Evolutionary conservation across 2,113 vertebrate species (phyloP).

Genomic region (Mesocricetus auratus): DNA sequence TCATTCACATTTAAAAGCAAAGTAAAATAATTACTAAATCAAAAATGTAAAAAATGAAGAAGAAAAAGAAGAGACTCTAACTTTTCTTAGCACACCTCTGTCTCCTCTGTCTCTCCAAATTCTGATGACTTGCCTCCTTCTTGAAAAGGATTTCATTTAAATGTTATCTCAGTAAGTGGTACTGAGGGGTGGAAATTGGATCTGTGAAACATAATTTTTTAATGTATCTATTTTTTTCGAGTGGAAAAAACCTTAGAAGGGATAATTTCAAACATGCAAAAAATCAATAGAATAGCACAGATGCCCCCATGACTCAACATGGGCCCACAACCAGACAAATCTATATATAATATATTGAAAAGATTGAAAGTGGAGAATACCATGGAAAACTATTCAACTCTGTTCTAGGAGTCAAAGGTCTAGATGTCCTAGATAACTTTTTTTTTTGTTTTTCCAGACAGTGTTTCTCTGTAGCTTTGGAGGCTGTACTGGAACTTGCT

Average conservation of each 20-base stretch:
- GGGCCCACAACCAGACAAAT: neutral
- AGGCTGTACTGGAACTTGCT: no score
- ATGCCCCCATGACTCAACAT: neutral
- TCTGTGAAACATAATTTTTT: conserved; percentile 3
- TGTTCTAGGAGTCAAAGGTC: no score
- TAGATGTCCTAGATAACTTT: no score
- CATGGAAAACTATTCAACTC: no score
- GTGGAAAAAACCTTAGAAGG: neutral
- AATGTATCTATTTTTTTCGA: neutral
- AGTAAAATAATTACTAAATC: neutral
- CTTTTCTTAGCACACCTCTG: neutral
- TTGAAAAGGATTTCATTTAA: conserved; percentile 24
- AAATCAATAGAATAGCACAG: neutral
- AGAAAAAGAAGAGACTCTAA: neutral
- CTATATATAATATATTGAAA: neutral
- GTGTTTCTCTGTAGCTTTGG: no score
- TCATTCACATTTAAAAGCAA: conserved; percentile 22
- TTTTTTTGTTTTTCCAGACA: no score
- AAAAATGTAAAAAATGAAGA: neutral
- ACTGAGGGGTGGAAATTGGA: neutral
- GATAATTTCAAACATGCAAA: conserved; percentile 53
- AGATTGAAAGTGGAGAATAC: neutral
- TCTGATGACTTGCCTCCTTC: neutral
- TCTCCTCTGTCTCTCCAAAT: neutral
- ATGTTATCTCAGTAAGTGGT: conserved; percentile 25